phyloP scores from a whole-genome alignment of 2,797 vertebrate species.

The Micrastur ruficollis region DNA sequence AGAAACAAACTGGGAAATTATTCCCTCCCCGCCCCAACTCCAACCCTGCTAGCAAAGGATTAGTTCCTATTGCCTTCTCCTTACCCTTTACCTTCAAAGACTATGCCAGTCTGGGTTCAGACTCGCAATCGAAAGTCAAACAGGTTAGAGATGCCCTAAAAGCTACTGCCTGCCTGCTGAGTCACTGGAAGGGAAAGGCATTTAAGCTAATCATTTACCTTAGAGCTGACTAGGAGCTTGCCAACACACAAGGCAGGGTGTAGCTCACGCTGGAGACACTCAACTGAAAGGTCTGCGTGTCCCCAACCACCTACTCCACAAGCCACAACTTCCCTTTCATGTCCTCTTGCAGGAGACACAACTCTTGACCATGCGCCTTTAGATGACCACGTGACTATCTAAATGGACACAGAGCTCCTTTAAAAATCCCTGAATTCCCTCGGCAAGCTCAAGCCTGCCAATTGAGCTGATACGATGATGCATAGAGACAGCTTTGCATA shows the following conservation, averaged over 20 bases:
- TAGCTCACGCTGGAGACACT: background rate
- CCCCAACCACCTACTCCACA: background rate
- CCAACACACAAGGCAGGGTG: background rate
- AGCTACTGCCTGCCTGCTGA: background rate
- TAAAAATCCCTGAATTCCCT: background rate
- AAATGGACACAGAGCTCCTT: background rate
- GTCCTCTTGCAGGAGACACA: background rate
- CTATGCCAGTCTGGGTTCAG: background rate
- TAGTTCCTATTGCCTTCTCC: background rate
- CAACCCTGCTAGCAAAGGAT: background rate
- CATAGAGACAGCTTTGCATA: background rate
- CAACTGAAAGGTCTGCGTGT: background rate
- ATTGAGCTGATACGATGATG: rapidly evolving
- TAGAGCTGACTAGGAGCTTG: background rate
- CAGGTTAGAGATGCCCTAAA: background rate
- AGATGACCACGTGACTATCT: background rate
- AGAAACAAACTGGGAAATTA: background rate
- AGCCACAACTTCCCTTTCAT: background rate
- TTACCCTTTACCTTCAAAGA: background rate
- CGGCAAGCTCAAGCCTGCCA: background rate
- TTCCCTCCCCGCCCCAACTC: background rate
- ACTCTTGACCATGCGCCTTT: rapidly evolving
- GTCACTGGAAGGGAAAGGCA: background rate
- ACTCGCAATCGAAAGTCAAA: rapidly evolving
- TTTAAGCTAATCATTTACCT: background rate